These are phyloP conservation scores for Caenorhabditis sp. DNA, from an alignment of 2,888 invertebrate species.

Conservation along the genomic window DNA sequence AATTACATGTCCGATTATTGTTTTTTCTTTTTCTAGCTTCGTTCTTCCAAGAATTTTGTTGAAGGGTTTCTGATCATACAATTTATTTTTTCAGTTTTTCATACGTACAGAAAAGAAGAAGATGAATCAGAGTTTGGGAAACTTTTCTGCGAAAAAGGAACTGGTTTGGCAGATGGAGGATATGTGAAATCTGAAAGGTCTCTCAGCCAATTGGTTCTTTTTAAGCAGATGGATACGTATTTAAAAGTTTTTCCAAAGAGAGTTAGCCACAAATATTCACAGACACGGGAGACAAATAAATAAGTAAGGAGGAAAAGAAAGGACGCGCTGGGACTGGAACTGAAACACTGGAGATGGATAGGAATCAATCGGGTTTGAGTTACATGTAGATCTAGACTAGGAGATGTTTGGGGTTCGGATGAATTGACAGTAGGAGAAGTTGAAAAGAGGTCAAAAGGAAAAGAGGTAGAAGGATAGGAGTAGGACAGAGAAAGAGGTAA, in stretches of 20 bases:
- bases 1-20: slow-evolving; percentile 24
- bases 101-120: slow-evolving; percentile 26
- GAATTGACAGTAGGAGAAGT: slow-evolving; percentile 9
- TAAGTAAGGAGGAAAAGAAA: slow-evolving; percentile 6
- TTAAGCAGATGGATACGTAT: slow-evolving; percentile 7
- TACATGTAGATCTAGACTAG: slow-evolving; percentile 1
- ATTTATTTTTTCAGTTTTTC: slow-evolving; percentile 40
- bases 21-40: slow-evolving; percentile 15
- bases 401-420: slow-evolving; percentile 42
- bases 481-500: slow-evolving; percentile 1
- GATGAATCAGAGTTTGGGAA: slow-evolving; percentile 12
- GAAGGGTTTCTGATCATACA: slow-evolving; percentile 23
- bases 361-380: background rate
- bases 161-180: slow-evolving; percentile 53
- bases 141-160: background rate
- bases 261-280: slow-evolving; percentile 52
- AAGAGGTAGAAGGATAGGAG: background rate
- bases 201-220: too few species aligned
- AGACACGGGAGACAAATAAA: slow-evolving; percentile 50
- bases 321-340: background rate
- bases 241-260: background rate
- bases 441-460: slow-evolving; percentile 1
- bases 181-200: slow-evolving; percentile 52
- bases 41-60: background rate
- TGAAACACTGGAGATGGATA: slow-evolving; percentile 27